Base-by-base conservation (phyloP, 2,797 vertebrate species). In the Thamnophis elegans region DNA sequence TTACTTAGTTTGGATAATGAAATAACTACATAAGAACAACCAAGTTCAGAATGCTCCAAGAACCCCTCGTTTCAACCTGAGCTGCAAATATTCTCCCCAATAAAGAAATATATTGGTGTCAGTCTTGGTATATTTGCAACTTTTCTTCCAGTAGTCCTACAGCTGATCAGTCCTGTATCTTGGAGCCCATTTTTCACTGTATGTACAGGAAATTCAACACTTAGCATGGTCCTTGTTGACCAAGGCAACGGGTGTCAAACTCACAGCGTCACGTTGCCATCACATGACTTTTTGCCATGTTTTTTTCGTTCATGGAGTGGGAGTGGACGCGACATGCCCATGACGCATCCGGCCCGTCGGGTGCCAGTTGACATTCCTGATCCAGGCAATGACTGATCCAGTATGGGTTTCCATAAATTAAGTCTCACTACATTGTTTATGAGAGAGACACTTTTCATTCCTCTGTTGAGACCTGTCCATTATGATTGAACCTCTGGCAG, bases 291-390 rank as follows among this genome's bases (percentile, higher is more conserved):
- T 56, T 56, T 6, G 5, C 16, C 0, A 56, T 51, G 47, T 56
- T 56, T 56, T 56, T 20, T 6, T 16, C 56, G 5, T 56, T 56
- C 0, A 16, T 1, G 16, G 56, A 56, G 16, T 14, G 16, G 55
- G 16, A 55, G 1, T 56, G 16, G 56, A 16, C 1, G 1, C 5
- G 56, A 16, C 5, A 16, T 56, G 16, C 5, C 1, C 1, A 18
- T 58, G 56, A 20, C 0, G 0, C 56, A 58, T 58, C 56, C 5
- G 5, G 1, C 16, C 56, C 1, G 5, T 20, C 5, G 5, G 55
- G 1, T 18, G 16, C 4, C 55, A 56, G 55, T 56, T 56, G 55
- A 56, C 54, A 56, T 18, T 4, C 55, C 16, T 56, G 55, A 56
- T 58, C 58, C 58, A 59, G 58, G 59, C 59, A 60, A 65, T 65